Base-by-base conservation (phyloP, 2,113 vertebrate genomes). In the Vimba vimba region DNA sequence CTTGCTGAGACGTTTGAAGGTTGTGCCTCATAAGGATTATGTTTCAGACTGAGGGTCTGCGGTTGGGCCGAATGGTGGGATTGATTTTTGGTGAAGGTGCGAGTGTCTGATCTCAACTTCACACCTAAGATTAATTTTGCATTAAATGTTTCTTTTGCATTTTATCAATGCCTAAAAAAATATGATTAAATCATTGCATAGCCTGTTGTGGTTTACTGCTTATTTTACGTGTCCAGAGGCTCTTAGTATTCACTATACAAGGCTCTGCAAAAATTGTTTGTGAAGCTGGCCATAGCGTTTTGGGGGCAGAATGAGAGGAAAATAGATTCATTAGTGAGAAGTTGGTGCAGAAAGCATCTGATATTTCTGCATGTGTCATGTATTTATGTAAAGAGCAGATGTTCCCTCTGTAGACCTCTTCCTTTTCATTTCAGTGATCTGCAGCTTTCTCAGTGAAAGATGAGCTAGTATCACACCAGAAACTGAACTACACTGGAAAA, bases 331-430 rank as follows among this genome's bases (percentile, higher is more conserved):
- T 79, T 79, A 50, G 21, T 33, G 25, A 73, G 39, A 73, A 15
- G 43, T 50, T 15, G 21, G 55, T 79, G 52, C 71, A 74, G 71
- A 74, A 25, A 45, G 71, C 71, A 15, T 74, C 5, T 6, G 10
- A 57, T 79, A 36, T 79, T 59, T 79, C 19, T 79, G 50, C 52
- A 27, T 59, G 9, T 78, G 75, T 77, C 71, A 45, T 74, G 39
- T 36, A 36, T 78, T 33, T 78, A 57, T 57, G 50, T 21, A 78
- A 57, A 78, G 50, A 78, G 30, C 82, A 83, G 82, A 83, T 83
- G 82, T 74, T 71, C 64, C 11, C 21, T 83, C 50, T 71, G 11
- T 47, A 52, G 66, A 59, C 17, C 55, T 76, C 19, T 39, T 76
- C 12, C 52, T 11, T 59, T 36, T 79, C 43, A 25, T 74, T 74